Evolutionary conservation across 2,113 vertebrate genomes (phyloP).

Genomic region (Turdus rufiventris): DNA sequence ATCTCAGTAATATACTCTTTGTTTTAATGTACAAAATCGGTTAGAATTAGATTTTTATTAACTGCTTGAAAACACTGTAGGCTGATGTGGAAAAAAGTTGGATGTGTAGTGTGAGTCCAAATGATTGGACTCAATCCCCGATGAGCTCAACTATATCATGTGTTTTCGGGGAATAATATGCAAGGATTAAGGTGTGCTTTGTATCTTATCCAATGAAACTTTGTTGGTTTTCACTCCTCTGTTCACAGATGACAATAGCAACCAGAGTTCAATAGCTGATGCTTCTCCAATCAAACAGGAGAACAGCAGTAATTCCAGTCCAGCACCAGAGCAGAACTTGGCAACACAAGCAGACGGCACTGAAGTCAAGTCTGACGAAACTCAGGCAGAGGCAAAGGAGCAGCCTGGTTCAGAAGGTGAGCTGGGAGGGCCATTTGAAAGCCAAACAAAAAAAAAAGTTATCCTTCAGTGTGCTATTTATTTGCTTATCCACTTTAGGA

Average conservation of each 20-base stretch:
- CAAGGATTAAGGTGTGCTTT: not conserved
- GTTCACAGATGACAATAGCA: constrained; percentile 91
- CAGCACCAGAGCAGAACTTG: constrained; percentile 81
- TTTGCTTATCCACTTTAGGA: not conserved
- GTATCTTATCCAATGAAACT: not conserved
- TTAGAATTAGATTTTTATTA: not conserved
- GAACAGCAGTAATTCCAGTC: constrained; percentile 92
- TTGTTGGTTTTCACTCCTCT: not conserved
- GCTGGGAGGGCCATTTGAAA: not conserved
- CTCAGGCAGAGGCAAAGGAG: constrained; percentile 79
- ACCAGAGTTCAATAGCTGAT: constrained; percentile 97
- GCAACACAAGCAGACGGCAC: constrained; percentile 74
- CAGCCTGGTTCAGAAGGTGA: constrained; percentile 80
- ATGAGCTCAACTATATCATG: not conserved
- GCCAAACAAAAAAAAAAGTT: not conserved
- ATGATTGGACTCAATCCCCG: not conserved
- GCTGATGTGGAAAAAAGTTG: not conserved
- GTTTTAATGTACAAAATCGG: not conserved
- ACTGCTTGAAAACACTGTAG: not conserved
- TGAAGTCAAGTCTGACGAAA: constrained; percentile 82
- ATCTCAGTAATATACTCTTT: not conserved
- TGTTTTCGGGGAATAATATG: not conserved
- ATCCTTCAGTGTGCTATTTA: not conserved
- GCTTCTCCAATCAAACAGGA: constrained; percentile 95
- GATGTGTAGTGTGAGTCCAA: not conserved